Evolutionary conservation across 2,888 invertebrate species (phyloP), one percentile per base, ranked within the genome.

Genomic region (Periphyllus acericola): DNA sequence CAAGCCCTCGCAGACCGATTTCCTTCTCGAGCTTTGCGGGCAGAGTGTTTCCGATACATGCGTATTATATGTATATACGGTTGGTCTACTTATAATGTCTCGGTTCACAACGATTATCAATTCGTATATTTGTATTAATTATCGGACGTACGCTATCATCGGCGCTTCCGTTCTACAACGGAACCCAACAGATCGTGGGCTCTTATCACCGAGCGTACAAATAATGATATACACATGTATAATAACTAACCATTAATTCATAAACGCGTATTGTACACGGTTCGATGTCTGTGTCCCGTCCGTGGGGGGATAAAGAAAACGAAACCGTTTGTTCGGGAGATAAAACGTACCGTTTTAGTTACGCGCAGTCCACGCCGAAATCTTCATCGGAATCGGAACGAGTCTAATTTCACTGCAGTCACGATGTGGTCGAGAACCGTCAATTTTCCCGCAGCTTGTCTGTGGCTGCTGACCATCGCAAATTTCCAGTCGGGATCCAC

Each of bases 141-240:
- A n/a, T 83, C 83, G 74, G 52, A 72, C 29, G n/a, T 25, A 11
- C 32, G 11, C 46, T 85, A 79, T 84, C 83, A 29, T 40, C 29
- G 9, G 40, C 60, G 81, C 66, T 87, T 87, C 87, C 87, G 87
- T 17, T 81, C 1, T 46, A 74, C 17, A 72, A 74, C 84, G 84
- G 84, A 84, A 84, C 76, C 32, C 8, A 25, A 32, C 5, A 55
- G 72, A 80, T 72, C 75, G 81, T 81, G 74, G 74, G 74, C 46
- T 80, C 76, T 87, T 87, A 87, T 87, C 87, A 66, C 36, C 4
- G 34, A 6, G 19, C 46, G 29, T 82, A 46, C 81, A 71, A 82
- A 82, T 80, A 66, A 66, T 66, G 25, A 34, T 66, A 66, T 11
- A 25, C 9, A 60, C 25, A 55, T n/a, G n/a, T n/a, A n/a, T n/a